Percentiles rank a stretch among this genome's conserved stretches.
These are phyloP conservation scores for Nesidiocoris tenuis DNA, from an alignment of 2,888 invertebrate species.

Conservation along the genomic window DNA sequence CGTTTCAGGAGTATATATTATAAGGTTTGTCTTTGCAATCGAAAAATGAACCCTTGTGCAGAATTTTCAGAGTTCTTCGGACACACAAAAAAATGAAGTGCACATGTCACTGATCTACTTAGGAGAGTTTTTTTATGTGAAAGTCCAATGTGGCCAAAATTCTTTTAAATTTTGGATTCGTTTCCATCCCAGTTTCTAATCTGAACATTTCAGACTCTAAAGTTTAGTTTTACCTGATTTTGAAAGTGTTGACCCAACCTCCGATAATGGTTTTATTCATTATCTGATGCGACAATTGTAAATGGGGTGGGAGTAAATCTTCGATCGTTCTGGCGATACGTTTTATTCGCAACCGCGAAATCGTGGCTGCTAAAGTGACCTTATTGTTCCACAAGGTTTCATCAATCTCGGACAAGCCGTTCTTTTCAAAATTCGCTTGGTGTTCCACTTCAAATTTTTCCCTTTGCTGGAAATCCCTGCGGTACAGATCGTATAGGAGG, in stretches of 20 bases:
- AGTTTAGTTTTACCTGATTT: conserved; percentile 28
- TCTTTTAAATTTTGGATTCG: no score
- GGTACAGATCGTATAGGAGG: conserved; percentile 68
- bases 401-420: conserved; percentile 59
- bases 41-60: no score
- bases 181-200: no score
- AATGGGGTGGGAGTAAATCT: conserved; percentile 69
- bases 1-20: no score
- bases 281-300: conserved; percentile 67
- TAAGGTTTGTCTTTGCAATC: no score
- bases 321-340: conserved; percentile 67
- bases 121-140: no score
- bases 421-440: conserved; percentile 36
- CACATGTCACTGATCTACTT: no score
- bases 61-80: no score
- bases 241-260: conserved; percentile 70
- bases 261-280: conserved; percentile 57
- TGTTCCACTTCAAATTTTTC: conserved; percentile 45
- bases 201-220: no score
- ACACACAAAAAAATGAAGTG: no score
- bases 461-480: conserved; percentile 59
- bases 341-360: conserved; percentile 73
- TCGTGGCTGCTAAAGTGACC: conserved; percentile 71
- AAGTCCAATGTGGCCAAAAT: no score
- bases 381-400: conserved; percentile 64